phyloP scores from a whole-genome alignment of 2,113 vertebrate genomes.

The Pimephales promelas region DNA sequence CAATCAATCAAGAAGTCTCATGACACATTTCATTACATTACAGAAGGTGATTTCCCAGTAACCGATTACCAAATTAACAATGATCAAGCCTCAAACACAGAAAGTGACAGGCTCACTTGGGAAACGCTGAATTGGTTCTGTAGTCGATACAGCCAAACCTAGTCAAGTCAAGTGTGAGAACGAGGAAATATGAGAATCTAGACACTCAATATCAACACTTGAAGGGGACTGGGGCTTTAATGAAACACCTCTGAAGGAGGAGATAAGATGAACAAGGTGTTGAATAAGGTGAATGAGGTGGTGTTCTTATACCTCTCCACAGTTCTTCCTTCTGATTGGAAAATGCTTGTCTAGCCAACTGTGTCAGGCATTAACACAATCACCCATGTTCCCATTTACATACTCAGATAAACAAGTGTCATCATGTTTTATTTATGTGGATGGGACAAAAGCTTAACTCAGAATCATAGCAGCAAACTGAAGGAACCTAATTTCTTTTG shows the following conservation, averaged over 20 bases:
- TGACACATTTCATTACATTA: not conserved
- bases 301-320: not conserved
- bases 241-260: conserved; percentile 19
- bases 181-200: conserved; percentile 24
- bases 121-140: not conserved
- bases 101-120: conserved; percentile 10
- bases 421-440: conserved; percentile 62
- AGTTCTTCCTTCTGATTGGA: conserved; percentile 30
- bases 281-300: not conserved
- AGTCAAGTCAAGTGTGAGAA: conserved; percentile 25
- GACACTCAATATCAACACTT: conserved; percentile 37
- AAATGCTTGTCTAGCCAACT: conserved; percentile 47
- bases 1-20: not conserved
- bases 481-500: conserved; percentile 30
- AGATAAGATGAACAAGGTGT: conserved; percentile 1
- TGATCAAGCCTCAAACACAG: conserved; percentile 6
- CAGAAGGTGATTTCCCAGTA: not conserved
- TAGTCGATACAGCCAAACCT: not conserved
- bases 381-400: conserved; percentile 58
- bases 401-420: conserved; percentile 55
- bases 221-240: conserved; percentile 20
- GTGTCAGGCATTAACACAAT: conserved; percentile 55
- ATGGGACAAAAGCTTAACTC: conserved; percentile 26
- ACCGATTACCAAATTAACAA: not conserved
- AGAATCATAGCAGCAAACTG: conserved; percentile 42